phyloP scores from a whole-genome alignment of 2,888 invertebrate genomes.

The Mythimna pallens region DNA sequence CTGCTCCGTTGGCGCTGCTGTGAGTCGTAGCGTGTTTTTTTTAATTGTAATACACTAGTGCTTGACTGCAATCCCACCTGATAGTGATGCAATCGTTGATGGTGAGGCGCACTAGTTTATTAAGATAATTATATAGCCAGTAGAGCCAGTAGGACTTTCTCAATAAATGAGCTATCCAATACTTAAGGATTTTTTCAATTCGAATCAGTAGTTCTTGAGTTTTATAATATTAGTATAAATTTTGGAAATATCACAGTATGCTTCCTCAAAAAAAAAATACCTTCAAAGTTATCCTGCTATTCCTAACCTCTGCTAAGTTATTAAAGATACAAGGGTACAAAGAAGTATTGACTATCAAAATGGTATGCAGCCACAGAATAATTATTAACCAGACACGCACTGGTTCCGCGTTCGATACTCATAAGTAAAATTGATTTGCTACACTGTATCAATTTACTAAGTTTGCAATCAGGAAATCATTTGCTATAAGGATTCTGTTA shows the following conservation, averaged over 20 bases:
- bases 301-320: not conserved
- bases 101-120: too few species aligned
- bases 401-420: slow-evolving; percentile 50
- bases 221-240: too few species aligned
- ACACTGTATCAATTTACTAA: slow-evolving; percentile 54
- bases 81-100: too few species aligned
- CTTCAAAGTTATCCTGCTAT: not conserved
- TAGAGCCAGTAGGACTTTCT: too few species aligned
- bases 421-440: slow-evolving; percentile 60
- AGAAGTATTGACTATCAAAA: slow-evolving; percentile 36
- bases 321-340: slow-evolving; percentile 8
- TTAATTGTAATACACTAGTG: too few species aligned
- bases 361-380: slow-evolving; percentile 40
- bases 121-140: too few species aligned
- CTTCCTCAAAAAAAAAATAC: not conserved
- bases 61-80: too few species aligned
- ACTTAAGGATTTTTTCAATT: too few species aligned
- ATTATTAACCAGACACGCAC: slow-evolving; percentile 38
- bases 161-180: too few species aligned
- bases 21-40: too few species aligned
- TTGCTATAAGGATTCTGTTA: slow-evolving; percentile 29
- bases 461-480: slow-evolving; percentile 56
- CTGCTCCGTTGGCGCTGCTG: too few species aligned
- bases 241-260: not conserved
- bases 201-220: too few species aligned